Base-by-base conservation (phyloP, 2,888 invertebrate species). In the Chloroclysta siterata region DNA sequence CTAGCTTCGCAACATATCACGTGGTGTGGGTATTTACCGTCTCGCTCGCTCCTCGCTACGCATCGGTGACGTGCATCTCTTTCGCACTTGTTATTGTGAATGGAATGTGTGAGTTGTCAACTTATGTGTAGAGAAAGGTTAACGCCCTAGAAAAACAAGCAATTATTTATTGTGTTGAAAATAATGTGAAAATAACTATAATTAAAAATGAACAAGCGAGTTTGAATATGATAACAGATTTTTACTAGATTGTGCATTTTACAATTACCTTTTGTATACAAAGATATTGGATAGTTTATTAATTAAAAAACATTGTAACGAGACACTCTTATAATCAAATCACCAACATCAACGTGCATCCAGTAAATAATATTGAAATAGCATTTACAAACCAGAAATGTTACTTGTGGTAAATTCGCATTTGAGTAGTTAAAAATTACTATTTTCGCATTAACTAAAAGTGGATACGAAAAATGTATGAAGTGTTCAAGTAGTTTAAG, bases 401-500 rank as follows among this genome's bases (percentile, higher is more conserved):
- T 46, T 17, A 17, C 46, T 10, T 17, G 17, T 17, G 4, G 14
- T 41, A 48, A 41, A 13, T 11, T 47, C 14, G 53, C 53, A 60
- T 50, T 54, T 60, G 39, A 42, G 7, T 47, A n/a, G 22, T 44
- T 46, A 17, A 46, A 6, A 39, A 60, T 47, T 47, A 29, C 6
- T 5, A 42, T 42, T 33, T 52, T 29, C 29, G n/a, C 13, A n/a
- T 46, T 28, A 57, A 28, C 60, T 53, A 53, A 51, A 29, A 53
- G 41, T 62, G 46, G 11, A 53, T 55, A 47, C 41, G 53, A 53
- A 53, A 48, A 44, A 36, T 55, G 42, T 22, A 22, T 47, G 28
- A 55, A 53, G 60, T 60, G 60, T 65, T 60, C 60, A 60, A 53
- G 39, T 50, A 58, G 28, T 54, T 15, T 64, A 60, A 51, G 51